These are phyloP conservation scores for Myiothlypis coronata DNA, from an alignment of 2,797 vertebrate species.

Conservation along the genomic window DNA sequence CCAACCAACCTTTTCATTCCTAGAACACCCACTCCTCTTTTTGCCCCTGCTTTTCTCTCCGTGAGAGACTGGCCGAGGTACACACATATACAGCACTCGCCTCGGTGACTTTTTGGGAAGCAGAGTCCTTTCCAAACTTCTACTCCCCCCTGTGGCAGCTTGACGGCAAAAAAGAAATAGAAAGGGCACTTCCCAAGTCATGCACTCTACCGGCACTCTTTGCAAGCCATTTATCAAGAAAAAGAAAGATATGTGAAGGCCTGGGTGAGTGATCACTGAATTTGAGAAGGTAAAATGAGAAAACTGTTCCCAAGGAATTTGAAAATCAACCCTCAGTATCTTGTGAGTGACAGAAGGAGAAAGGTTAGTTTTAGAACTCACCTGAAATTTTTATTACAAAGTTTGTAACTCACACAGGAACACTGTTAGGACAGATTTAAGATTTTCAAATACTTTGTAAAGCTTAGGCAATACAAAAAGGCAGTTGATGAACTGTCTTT, in stretches of 20 bases:
- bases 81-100: neutral
- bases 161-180: neutral
- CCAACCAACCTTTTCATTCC: neutral
- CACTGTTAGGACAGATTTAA: neutral
- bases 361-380: neutral
- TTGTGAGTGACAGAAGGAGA: neutral
- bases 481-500: neutral
- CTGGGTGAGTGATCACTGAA: neutral
- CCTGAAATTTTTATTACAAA: neutral
- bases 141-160: slow-evolving; percentile 68
- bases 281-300: neutral
- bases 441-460: neutral
- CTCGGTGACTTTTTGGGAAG: neutral
- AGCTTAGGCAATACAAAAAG: neutral
- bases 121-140: slow-evolving; percentile 50
- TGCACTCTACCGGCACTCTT: neutral
- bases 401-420: neutral
- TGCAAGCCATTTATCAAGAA: neutral
- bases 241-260: neutral
- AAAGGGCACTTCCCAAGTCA: neutral
- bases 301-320: neutral
- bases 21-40: neutral
- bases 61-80: neutral
- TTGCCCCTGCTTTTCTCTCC: neutral
- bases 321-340: neutral